These are phyloP conservation scores for Lomographa bimaculata DNA, from an alignment of 2,888 invertebrate species.

Conservation along the genomic window DNA sequence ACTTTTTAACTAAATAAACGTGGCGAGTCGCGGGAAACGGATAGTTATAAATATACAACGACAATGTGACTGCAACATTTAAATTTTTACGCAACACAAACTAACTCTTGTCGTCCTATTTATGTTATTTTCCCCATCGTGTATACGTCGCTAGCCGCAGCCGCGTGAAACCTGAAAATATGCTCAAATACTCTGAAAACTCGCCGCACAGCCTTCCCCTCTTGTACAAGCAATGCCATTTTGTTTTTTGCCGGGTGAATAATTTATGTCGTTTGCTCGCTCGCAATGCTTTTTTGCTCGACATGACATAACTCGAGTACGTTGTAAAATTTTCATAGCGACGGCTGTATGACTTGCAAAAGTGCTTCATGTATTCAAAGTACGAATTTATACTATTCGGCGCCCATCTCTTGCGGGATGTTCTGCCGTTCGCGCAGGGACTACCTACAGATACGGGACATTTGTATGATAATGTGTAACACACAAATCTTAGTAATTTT, in stretches of 20 bases:
- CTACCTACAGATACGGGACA: background rate
- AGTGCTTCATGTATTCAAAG: slow-evolving; percentile 22
- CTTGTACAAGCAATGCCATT: slow-evolving; percentile 14
- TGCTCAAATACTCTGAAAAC: slow-evolving; percentile 13
- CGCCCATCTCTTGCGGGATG: slow-evolving; percentile 1
- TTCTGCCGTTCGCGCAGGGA: too few relatives aligned
- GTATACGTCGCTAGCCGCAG: too few relatives aligned
- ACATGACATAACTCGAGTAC: slow-evolving; percentile 25
- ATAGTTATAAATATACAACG: too few relatives aligned
- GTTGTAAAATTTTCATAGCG: slow-evolving; percentile 24
- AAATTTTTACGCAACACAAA: too few relatives aligned
- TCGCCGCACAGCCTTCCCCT: slow-evolving; percentile 4
- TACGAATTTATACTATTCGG: slow-evolving; percentile 16
- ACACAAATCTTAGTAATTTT: too few relatives aligned
- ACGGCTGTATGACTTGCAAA: slow-evolving; percentile 18
- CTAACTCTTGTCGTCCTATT: too few relatives aligned
- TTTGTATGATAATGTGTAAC: background rate
- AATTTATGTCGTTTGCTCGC: slow-evolving; percentile 19
- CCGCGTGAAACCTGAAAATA: slow-evolving; percentile 13
- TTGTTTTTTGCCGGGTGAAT: slow-evolving; percentile 28
- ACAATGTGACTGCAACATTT: too few relatives aligned
- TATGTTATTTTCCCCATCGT: too few relatives aligned
- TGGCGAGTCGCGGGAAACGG: too few relatives aligned
- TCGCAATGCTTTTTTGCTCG: slow-evolving; percentile 24
- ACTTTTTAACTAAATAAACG: too few relatives aligned